These are phyloP conservation scores for Serilophus lunatus DNA, from an alignment of 2,113 vertebrate species.

Conservation along the genomic window DNA sequence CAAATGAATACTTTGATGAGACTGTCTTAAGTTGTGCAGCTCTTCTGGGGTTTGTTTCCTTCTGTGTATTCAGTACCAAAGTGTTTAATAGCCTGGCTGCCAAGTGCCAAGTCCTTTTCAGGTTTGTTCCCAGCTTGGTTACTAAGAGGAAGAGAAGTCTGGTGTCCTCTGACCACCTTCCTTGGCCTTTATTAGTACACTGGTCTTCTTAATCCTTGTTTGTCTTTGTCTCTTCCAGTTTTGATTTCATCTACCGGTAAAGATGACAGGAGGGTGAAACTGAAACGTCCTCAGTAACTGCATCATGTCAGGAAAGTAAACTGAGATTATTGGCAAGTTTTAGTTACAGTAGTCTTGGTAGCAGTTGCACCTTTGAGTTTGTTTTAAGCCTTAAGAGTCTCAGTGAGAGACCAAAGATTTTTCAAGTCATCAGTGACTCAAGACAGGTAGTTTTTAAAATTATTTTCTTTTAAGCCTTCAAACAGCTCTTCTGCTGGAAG, in stretches of 20 bases:
- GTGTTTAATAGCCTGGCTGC: neutral
- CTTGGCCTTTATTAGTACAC: neutral
- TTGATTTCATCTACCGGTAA: neutral
- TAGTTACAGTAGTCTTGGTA: neutral
- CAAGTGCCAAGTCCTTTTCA: neutral
- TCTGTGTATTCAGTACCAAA: neutral
- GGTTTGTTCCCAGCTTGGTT: neutral
- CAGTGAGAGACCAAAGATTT: neutral
- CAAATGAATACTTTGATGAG: neutral
- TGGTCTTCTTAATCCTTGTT: neutral
- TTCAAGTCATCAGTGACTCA: neutral
- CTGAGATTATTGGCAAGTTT: neutral
- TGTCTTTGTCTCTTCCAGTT: neutral
- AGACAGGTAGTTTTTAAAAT: neutral
- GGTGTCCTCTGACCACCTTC: neutral
- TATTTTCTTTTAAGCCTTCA: neutral
- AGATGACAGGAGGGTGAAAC: neutral
- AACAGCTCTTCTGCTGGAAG: neutral
- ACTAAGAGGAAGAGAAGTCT: rapidly evolving
- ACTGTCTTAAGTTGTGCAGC: neutral
- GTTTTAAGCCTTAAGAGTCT: neutral
- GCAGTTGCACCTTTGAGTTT: neutral
- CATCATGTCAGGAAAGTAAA: neutral
- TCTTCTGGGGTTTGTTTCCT: neutral
- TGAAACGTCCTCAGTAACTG: neutral